Evolutionary conservation across 2,113 vertebrate species (phyloP).

Genomic region (Thunnus thynnus): DNA sequence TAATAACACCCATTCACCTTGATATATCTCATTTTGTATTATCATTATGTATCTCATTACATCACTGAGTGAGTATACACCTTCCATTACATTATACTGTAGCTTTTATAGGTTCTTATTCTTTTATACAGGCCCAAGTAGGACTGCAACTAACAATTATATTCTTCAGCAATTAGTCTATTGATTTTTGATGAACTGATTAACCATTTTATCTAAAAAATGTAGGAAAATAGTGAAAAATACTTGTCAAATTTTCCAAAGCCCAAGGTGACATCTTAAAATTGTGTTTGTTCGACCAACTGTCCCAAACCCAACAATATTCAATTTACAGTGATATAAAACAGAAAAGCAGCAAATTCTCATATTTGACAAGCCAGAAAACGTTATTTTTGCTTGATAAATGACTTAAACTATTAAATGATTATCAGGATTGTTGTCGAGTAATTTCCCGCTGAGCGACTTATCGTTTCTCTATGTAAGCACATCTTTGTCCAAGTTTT

Average conservation of each 20-base stretch:
- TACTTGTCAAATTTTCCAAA: not conserved
- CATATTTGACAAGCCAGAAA: too few relatives aligned
- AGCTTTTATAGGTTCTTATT: slow-evolving; percentile 1
- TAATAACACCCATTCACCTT: slow-evolving; percentile 44
- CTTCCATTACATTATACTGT: not conserved
- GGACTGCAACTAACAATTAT: not conserved
- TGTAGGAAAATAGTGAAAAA: too few relatives aligned
- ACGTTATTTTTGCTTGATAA: too few relatives aligned
- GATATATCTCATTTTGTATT: slow-evolving; percentile 20
- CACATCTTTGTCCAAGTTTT: not conserved
- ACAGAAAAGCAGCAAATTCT: too few relatives aligned
- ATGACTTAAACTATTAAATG: too few relatives aligned
- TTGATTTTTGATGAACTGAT: not conserved
- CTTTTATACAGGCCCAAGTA: not conserved
- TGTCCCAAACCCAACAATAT: too few relatives aligned
- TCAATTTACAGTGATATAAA: too few relatives aligned
- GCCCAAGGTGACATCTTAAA: not conserved
- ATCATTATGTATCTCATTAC: slow-evolving; percentile 27
- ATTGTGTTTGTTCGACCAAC: not conserved
- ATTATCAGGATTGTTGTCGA: too few relatives aligned
- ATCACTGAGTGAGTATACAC: slow-evolving; percentile 20
- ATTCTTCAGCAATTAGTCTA: not conserved
- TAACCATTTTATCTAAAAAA: not conserved
- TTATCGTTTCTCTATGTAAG: not conserved
- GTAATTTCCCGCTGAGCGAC: not conserved